Percentiles rank a stretch among this genome's conserved stretches.
Evolutionary conservation across 2,113 vertebrate species (phyloP).

Genomic region (Mirza zaza): DNA sequence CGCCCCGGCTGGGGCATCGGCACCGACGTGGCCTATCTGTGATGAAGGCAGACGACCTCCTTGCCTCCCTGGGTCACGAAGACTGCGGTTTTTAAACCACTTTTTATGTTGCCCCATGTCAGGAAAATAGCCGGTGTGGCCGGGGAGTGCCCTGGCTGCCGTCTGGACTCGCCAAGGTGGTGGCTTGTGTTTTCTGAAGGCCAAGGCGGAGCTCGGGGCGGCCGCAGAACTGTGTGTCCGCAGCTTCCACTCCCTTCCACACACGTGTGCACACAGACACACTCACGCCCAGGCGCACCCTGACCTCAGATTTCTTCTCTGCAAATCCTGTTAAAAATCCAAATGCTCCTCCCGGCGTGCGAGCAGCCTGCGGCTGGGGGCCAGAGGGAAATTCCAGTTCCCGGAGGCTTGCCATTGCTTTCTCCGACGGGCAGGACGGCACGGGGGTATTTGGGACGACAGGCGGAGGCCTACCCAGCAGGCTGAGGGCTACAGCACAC

Average conservation of each 20-base stretch:
- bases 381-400: not conserved
- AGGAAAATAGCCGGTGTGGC: not conserved
- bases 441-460: fast-evolving
- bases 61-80: not conserved
- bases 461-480: not conserved
- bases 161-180: not conserved
- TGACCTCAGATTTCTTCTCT: not conserved
- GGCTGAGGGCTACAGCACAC: fast-evolving
- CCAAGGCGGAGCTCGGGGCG: fast-evolving
- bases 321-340: not conserved
- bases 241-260: not conserved
- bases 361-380: not conserved
- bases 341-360: fast-evolving
- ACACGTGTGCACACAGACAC: not conserved
- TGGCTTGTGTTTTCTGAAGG: fast-evolving
- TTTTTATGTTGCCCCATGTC: not conserved
- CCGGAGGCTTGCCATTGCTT: not conserved
- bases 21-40: not conserved
- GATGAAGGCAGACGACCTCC: not conserved
- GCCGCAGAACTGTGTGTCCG: fast-evolving
- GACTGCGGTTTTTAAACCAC: not conserved
- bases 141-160: not conserved
- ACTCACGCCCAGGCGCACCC: fast-evolving
- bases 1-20: not conserved
- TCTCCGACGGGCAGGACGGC: fast-evolving